Evolutionary conservation across 1,140 invertebrate species (phyloP), one percentile per base, ranked within the genome.

Genomic region (Pogonomyrmex californicus): DNA sequence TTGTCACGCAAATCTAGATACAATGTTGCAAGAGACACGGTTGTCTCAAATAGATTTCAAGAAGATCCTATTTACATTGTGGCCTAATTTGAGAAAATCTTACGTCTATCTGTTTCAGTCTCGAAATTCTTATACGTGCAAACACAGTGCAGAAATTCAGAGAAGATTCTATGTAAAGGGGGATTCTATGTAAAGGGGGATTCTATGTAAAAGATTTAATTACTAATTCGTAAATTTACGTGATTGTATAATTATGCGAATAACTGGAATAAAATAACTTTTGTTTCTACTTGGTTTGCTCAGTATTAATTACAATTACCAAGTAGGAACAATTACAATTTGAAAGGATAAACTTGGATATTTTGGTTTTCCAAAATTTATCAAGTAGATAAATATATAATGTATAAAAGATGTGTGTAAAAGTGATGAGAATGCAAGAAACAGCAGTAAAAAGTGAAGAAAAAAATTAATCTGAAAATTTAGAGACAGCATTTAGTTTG

Each of bases 81-180:
- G 49, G 38, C 7, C 4, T n/a, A 65, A 78, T 73, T 65, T 65
- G 7, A 41, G 14, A 38, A 78, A 49, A 33, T 78, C 10, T 51
- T 17, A 14, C 41, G 7, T 47, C 14, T 63, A 33, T 44, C 4
- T 33, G 23, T 51, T 65, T 14, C 3, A 10, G 0, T 51, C 17
- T 5, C n/a, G 6, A 49, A 49, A 65, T 49, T 70, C 41, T 0
- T n/a, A n/a, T 12, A 47, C 38, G 7, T 17, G n/a, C 0, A 1
- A 78, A 2, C 10, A 38, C 33, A 60, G 58, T 77, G 56, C 12
- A 1, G 23, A 44, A 44, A 75, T 41, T 56, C 36, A 41, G 0
- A 4, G n/a, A 58, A 12, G 4, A 5, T 41, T 30, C 9, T 76
- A 60, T 9, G 4, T 47, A 17, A 30, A 68, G 4, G 14, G 2